phyloP scores from a whole-genome alignment of 1,140 invertebrate genomes.

The Atta texana region DNA sequence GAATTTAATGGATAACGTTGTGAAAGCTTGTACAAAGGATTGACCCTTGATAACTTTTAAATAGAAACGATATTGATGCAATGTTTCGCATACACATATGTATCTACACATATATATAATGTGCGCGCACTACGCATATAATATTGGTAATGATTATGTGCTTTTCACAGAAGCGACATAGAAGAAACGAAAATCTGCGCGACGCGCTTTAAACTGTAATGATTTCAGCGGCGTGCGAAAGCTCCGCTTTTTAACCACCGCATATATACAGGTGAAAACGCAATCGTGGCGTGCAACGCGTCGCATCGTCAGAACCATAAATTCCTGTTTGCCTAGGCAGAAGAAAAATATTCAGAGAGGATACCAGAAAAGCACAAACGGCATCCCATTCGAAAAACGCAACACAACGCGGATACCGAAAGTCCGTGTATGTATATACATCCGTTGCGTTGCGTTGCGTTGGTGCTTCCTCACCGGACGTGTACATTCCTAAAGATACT shows the following conservation, averaged over 20 bases:
- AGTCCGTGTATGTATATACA: conserved; percentile 17
- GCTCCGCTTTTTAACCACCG: conserved; percentile 18
- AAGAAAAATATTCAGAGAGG: conserved; percentile 31
- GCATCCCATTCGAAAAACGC: not conserved
- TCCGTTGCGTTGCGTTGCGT: not conserved
- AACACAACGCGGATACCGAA: conserved; percentile 57
- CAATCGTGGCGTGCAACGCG: conserved; percentile 21
- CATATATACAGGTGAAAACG: conserved; percentile 18
- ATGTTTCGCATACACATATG: not conserved
- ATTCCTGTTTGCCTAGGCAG: conserved; percentile 37
- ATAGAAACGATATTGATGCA: not conserved
- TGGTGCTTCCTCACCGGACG: not conserved
- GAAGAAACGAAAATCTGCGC: conserved; percentile 38
- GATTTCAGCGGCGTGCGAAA: conserved; percentile 28
- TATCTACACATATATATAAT: too few species aligned
- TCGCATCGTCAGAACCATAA: conserved; percentile 53
- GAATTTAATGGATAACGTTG: conserved; percentile 6
- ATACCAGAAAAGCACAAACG: conserved; percentile 11
- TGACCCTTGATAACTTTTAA: not conserved
- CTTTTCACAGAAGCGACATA: conserved; percentile 2
- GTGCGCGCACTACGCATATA: too few species aligned
- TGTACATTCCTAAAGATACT: conserved; percentile 9
- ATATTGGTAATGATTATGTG: conserved; percentile 40
- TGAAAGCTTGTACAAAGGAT: not conserved
- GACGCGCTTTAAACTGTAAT: conserved; percentile 49